Evolutionary conservation across 1,140 invertebrate genomes (phyloP).

Genomic region (Chironomus striatipennis): DNA sequence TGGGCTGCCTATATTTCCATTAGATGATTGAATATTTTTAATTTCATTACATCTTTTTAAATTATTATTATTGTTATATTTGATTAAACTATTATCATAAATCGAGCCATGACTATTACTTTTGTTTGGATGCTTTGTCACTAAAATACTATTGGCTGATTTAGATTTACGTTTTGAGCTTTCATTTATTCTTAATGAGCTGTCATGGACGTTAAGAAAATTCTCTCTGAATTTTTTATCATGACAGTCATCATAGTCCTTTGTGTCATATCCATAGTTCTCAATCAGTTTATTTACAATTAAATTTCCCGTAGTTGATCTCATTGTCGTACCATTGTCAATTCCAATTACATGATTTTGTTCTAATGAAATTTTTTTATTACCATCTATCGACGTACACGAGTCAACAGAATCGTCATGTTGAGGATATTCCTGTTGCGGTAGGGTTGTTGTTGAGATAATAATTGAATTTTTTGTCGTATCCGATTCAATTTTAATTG

Average conservation of each 20-base stretch:
- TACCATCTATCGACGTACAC: not conserved
- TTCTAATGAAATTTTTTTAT: not conserved
- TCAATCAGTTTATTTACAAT: constrained; percentile 19
- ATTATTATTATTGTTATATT: not conserved
- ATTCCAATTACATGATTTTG: not conserved
- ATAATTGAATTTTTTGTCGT: constrained; percentile 8
- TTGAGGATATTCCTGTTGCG: not conserved
- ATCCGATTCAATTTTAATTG: constrained; percentile 16
- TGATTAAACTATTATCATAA: not conserved
- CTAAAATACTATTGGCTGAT: not conserved
- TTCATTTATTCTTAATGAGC: not conserved
- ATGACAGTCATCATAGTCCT: not conserved
- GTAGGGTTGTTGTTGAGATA: not conserved
- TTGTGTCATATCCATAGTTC: not conserved
- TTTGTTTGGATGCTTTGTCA: not conserved
- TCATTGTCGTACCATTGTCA: not conserved
- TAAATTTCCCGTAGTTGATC: not conserved
- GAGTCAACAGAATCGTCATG: not conserved
- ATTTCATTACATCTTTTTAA: not conserved
- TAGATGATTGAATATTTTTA: not conserved
- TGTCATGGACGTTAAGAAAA: constrained; percentile 1
- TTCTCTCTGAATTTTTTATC: not conserved
- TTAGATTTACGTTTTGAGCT: not conserved
- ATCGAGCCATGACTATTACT: constrained; percentile 10
- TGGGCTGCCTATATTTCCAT: not conserved